A percentile compares a stretch with the other conserved stretches of the same genome.
Conservation (phyloP, 2,797 vertebrate genomes). For the Danio albolineatus region DNA sequence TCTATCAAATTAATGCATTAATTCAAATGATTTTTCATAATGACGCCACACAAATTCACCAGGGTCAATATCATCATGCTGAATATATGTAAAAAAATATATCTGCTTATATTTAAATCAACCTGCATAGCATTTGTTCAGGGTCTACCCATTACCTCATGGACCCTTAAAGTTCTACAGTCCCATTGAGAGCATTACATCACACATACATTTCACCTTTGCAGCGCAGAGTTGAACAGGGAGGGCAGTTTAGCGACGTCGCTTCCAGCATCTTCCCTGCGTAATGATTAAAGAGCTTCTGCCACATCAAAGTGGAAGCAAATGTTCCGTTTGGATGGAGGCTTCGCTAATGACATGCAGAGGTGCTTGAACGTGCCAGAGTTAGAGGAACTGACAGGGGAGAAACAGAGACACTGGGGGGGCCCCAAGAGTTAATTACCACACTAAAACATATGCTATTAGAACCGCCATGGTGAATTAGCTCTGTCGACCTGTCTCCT, state of each 20-base stretch:
- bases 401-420: constrained; percentile 41
- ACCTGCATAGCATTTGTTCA: too few relatives aligned
- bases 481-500: constrained; percentile 41
- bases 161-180: neutral
- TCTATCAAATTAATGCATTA: too few relatives aligned
- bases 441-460: constrained; percentile 53
- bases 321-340: constrained; percentile 75
- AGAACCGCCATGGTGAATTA: constrained; percentile 56
- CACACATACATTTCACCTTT: constrained; percentile 60
- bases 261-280: constrained; percentile 60
- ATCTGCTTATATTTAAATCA: too few relatives aligned
- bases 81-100: too few relatives aligned
- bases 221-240: constrained; percentile 68
- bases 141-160: neutral
- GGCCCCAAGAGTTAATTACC: constrained; percentile 56
- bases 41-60: too few relatives aligned
- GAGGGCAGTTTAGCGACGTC: constrained; percentile 72
- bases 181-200: constrained; percentile 10
- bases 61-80: too few relatives aligned
- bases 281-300: constrained; percentile 78
- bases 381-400: constrained; percentile 41
- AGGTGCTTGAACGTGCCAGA: constrained; percentile 59
- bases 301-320: constrained; percentile 76
- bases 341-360: constrained; percentile 72
- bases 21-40: too few relatives aligned